Conservation (phyloP, 1,140 invertebrate species). For the Drosophila pruinosa region DNA sequence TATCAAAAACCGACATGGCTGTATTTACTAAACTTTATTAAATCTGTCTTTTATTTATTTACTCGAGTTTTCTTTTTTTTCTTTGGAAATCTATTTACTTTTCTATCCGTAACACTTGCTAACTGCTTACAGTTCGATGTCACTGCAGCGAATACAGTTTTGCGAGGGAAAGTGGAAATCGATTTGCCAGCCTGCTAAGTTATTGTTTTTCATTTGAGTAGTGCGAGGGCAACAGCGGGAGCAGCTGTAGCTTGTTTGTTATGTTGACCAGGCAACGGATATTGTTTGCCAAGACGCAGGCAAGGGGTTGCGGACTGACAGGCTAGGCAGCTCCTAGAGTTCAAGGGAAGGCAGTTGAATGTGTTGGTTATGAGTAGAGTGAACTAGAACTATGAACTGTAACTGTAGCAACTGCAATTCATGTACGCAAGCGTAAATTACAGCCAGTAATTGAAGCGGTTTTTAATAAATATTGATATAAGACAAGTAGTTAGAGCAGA, state of each 20-base stretch:
- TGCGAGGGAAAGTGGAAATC: conserved; percentile 1
- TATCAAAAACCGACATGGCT: conserved; percentile 74
- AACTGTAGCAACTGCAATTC: background rate
- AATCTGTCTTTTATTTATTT: background rate
- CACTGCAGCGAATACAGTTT: conserved; percentile 12
- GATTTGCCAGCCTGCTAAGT: conserved; percentile 36
- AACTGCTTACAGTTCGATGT: conserved; percentile 6
- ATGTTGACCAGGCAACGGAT: conserved; percentile 35
- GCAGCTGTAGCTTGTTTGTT: conserved; percentile 45
- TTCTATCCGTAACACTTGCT: background rate
- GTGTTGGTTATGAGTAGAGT: background rate
- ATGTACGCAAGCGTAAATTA: too few species aligned
- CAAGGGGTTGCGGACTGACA: background rate
- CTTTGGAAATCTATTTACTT: background rate
- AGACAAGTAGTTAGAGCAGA: too few species aligned
- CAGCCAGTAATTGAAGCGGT: background rate
- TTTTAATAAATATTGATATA: background rate
- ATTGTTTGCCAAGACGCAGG: background rate
- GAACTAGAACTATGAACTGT: background rate
- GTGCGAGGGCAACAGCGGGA: background rate
- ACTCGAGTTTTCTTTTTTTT: too few species aligned
- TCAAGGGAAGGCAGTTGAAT: background rate
- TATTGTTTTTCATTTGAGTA: conserved; percentile 11
- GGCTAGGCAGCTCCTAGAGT: background rate
- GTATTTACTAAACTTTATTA: background rate